Evolutionary conservation across 2,888 invertebrate genomes (phyloP).

Genomic region (Pandemis cinnamomeana): DNA sequence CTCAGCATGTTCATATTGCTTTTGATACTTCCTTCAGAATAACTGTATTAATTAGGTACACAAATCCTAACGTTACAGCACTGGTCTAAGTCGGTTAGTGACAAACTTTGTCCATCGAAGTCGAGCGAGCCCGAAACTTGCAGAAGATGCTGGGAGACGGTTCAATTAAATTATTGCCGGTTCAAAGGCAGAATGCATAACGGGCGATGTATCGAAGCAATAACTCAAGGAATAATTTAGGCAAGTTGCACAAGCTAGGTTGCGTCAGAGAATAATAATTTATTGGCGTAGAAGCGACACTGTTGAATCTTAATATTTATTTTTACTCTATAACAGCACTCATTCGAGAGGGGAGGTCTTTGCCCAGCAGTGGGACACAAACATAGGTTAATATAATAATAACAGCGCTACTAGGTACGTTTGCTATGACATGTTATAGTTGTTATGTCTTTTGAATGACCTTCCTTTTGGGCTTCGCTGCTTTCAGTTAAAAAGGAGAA

Average conservation of each 20-base stretch:
- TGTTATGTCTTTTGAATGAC: too few species aligned
- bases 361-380: too few species aligned
- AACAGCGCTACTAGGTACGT: too few species aligned
- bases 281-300: neutral
- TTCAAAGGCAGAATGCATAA: conserved; percentile 79
- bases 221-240: conserved; percentile 45
- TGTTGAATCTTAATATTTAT: neutral
- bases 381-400: too few species aligned
- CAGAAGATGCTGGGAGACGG: conserved; percentile 61
- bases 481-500: too few species aligned
- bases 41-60: conserved; percentile 30
- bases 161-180: conserved; percentile 78
- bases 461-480: too few species aligned
- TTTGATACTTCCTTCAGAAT: neutral
- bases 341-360: too few species aligned
- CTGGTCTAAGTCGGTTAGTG: conserved; percentile 59
- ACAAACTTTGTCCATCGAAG: conserved; percentile 69
- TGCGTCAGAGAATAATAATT: neutral
- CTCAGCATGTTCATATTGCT: neutral
- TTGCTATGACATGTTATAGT: too few species aligned
- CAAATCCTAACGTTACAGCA: conserved; percentile 35
- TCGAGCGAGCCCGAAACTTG: conserved; percentile 60
- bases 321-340: too few species aligned
- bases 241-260: neutral
- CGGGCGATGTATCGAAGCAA: conserved; percentile 56